Evolutionary conservation across 1,140 invertebrate genomes (phyloP).

Genomic region (Meloidogyne floridensis): DNA sequence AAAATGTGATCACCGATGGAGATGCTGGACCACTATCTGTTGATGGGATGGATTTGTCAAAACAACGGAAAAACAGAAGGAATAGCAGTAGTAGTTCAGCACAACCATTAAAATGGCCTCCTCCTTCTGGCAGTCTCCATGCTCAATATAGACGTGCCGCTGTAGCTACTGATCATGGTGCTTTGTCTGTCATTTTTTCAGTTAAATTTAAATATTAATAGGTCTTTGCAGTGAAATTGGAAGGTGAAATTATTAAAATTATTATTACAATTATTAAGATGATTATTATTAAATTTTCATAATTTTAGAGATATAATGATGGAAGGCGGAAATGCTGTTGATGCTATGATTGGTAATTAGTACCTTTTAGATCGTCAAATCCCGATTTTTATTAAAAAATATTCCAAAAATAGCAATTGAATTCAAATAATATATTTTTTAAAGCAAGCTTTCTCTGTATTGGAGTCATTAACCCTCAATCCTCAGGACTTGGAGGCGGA

Average conservation of each 20-base stretch:
- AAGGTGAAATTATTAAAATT: slow-evolving; percentile 42
- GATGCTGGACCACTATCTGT: slow-evolving; percentile 14
- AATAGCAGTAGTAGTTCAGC: not conserved
- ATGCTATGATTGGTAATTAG: slow-evolving; percentile 78
- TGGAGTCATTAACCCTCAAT: slow-evolving; percentile 80
- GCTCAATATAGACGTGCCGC: slow-evolving; percentile 57
- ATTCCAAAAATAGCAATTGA: not conserved
- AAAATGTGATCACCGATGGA: not conserved
- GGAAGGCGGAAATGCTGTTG: slow-evolving; percentile 81
- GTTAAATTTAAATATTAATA: not conserved
- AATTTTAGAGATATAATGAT: slow-evolving; percentile 44
- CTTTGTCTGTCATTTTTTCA: not conserved
- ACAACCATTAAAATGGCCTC: slow-evolving; percentile 36
- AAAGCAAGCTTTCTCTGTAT: slow-evolving; percentile 81
- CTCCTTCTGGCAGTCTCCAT: slow-evolving; percentile 38
- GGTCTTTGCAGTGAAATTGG: slow-evolving; percentile 61
- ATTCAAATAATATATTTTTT: not conserved
- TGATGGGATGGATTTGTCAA: slow-evolving; percentile 46
- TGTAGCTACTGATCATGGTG: slow-evolving; percentile 62
- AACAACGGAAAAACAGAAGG: not conserved
- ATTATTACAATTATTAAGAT: too few relatives aligned
- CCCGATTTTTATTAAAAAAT: too few relatives aligned
- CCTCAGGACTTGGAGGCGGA: slow-evolving; percentile 84
- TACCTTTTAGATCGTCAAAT: too few relatives aligned
- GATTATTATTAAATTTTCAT: too few relatives aligned